Conservation (phyloP, 1,140 invertebrate genomes). For the Lepidurus arcticus region DNA sequence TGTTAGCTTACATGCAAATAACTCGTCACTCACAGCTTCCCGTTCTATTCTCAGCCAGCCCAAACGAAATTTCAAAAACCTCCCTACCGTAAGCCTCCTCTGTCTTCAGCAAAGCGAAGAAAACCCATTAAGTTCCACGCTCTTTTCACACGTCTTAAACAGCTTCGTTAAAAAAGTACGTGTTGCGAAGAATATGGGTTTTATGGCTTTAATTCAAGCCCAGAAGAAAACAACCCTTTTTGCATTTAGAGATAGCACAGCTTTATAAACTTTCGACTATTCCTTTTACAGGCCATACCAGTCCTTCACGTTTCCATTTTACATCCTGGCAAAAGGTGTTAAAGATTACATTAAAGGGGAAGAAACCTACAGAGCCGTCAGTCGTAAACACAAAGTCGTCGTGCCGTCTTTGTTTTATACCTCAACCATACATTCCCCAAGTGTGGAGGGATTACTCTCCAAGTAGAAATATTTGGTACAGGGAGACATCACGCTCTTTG, state of each 20-base stretch:
- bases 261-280: not conserved
- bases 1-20: slow-evolving; percentile 8
- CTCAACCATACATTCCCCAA: not conserved
- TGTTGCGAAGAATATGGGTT: not conserved
- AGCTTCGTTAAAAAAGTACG: not conserved
- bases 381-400: not conserved
- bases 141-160: not conserved
- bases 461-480: not conserved
- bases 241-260: not conserved
- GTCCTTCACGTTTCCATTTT: not conserved
- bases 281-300: not conserved
- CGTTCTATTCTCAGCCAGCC: not conserved
- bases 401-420: not conserved
- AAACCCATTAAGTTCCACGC: not conserved
- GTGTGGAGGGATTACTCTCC: not conserved
- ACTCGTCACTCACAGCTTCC: slow-evolving; percentile 18
- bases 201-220: slow-evolving; percentile 11
- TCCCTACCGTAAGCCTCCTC: not conserved
- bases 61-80: not conserved
- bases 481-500: not conserved
- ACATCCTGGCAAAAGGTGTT: not conserved
- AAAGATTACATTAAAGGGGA: too few relatives aligned
- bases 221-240: not conserved
- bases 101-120: not conserved
- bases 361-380: too few relatives aligned